Evolutionary conservation across 2,113 vertebrate genomes (phyloP), one percentile per base, ranked within the genome.

Genomic region (Neogobius melanostomus): DNA sequence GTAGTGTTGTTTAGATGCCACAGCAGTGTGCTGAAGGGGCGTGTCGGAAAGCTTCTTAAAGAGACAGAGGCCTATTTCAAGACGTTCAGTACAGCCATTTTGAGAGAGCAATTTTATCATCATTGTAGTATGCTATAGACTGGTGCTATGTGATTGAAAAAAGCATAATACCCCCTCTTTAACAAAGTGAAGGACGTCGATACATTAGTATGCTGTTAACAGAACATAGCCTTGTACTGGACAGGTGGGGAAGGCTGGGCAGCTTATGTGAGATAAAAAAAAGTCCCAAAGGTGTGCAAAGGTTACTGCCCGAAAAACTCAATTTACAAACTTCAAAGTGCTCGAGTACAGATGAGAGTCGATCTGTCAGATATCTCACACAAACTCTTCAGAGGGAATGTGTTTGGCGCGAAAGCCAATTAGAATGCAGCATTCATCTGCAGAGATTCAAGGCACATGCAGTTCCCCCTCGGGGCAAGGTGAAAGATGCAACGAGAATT

Each of bases 171-270:
- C n/a, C n/a, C n/a, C n/a, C n/a, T n/a, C n/a, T n/a, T n/a, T n/a
- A 9, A 53, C 52, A 53, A 16, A 53, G 52, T 53, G n/a, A 53
- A 53, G 51, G 51, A 16, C 51, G 17, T 53, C n/a, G 21, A 42
- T 14, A 60, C 57, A 60, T 42, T 60, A 14, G 28, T 60, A 60
- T 60, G 57, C 57, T 15, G 57, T 60, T 60, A 60, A 59, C 57
- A 60, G 28, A 60, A 43, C 28, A 36, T 2, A 36, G 28, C 28
- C 28, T 5, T 36, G 28, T 36, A 36, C 3, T 36, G 28, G 28
- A 36, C 57, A n/a, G 6, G 57, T 9, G 52, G n/a, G n/a, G 17
- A 53, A 10, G 52, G 52, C 8, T 7, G 12, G 57, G 36, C 6
- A 42, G 56, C 14, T 59, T 42, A 28, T 5, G 1, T 14, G 14